Evolutionary conservation across 2,113 vertebrate species (phyloP), one percentile per base, ranked within the genome.

Genomic region (Microtus richardsoni): DNA sequence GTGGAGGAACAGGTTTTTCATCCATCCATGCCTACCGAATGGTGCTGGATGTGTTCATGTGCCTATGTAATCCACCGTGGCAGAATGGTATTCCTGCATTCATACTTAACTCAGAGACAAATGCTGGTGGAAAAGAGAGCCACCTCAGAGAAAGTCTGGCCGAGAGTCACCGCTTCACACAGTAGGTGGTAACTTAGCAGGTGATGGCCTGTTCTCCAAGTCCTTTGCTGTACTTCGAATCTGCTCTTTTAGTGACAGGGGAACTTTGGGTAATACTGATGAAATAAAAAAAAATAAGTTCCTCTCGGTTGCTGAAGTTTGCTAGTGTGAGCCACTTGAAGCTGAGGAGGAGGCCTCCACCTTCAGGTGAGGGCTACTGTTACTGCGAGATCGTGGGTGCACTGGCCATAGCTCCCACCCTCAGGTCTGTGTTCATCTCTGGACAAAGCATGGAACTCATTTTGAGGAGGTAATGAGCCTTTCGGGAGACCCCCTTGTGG

Each of bases 321-420:
- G 17, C n/a, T 74, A 8, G 10, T 9, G 6, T 36, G 10, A n/a
- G 16, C 14, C 7, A 17, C 49, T 26, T 1, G 17, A 3, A 0
- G 39, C 26, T 0, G 5, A 33, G 70, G 16, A 70, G 28, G 17
- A n/a, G 26, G 14, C 12, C 14, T 7, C 4, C 22, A 24, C 2
- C 7, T 5, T 36, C 22, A 8, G 0, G 22, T 1, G 0, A 33
- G 2, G 33, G 24, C 33, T 3, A 11, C 13, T 7, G 16, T 22
- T 30, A 2, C 5, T 3, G 52, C 3, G 5, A 19, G 36, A 52
- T 41, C n/a, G 30, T 26, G 36, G 52, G 28, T 60, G 2, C 6
- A 10, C 1, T 14, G 44, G 1, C 47, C 10, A 1, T 10, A 9
- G 39, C 12, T 33, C 8, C 33, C 44, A 62, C 1, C 22, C 17